Evolutionary conservation across 2,113 vertebrate genomes (phyloP).

Genomic region (Clarias magur): DNA sequence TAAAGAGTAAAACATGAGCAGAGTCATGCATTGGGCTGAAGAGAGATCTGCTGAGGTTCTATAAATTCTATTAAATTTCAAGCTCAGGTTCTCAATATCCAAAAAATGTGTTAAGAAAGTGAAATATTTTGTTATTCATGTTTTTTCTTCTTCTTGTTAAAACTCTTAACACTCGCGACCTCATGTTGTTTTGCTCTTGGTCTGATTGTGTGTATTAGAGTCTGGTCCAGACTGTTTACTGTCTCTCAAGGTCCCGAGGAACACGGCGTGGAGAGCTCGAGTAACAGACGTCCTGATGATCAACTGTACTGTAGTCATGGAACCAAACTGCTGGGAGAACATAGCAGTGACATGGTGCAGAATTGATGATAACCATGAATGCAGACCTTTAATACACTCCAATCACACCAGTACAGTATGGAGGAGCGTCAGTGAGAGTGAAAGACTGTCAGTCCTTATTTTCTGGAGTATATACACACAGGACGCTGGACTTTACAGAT

Average conservation of each 20-base stretch:
- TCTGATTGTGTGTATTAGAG: slow-evolving; percentile 2
- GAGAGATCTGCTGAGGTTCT: too few species aligned
- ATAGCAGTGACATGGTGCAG: slow-evolving; percentile 59
- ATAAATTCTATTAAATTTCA: too few species aligned
- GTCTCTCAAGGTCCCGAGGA: too few species aligned
- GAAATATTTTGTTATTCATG: neutral
- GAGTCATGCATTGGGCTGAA: too few species aligned
- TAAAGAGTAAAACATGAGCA: too few species aligned
- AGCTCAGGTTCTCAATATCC: too few species aligned
- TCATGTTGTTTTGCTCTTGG: neutral
- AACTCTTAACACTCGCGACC: too few species aligned
- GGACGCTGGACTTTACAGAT: slow-evolving; percentile 62
- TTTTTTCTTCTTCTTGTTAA: neutral
- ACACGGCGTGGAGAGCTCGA: too few species aligned
- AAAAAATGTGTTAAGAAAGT: too few species aligned
- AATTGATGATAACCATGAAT: accelerated
- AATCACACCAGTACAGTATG: slow-evolving; percentile 32
- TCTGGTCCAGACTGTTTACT: too few species aligned
- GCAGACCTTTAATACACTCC: neutral
- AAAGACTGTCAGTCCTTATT: slow-evolving; percentile 18
- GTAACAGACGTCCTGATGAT: too few species aligned
- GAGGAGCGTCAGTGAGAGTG: accelerated
- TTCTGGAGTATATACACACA: slow-evolving; percentile 33
- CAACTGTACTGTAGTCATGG: too few species aligned
- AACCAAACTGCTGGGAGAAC: neutral